Base-by-base conservation (phyloP, 2,113 vertebrate genomes). In the Pseudopodoces humilis region DNA sequence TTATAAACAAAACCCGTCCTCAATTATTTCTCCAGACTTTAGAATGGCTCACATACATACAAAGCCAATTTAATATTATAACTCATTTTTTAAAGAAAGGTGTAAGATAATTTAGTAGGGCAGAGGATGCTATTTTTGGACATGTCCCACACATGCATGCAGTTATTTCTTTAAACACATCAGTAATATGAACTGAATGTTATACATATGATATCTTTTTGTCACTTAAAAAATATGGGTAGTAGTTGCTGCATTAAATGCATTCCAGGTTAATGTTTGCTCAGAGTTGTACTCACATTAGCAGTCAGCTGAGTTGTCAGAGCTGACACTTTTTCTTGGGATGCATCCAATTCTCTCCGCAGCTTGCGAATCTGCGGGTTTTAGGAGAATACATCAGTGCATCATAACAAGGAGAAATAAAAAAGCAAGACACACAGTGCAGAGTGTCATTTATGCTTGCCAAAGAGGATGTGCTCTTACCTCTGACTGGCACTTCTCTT, bases 401-500 rank as follows among this genome's bases (percentile, higher is more conserved):
- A 88, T 31, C 28, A 11, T 5, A 19, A 50, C 41, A 62, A 0
- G 43, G 49, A 92, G 65, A 69, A 58, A 35, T 35, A 68, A 41
- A 82, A 28, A 3, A 81, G 75, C 52, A 78, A 21, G 28, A 91
- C 64, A 87, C 2, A 4, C 62, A 91, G 6, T 3, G 33, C 74
- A 52, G 31, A 44, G 76, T 63, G 82, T 77, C 55, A 60, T 50
- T 72, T 28, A 7, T 17, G 53, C 69, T 49, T 76, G 75, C 31
- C 68, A 90, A 67, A 82, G 37, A 24, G 2, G 19, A 55, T 8
- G 21, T 21, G 39, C 67, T 55, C 98, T 98, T 98, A 99, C 99
- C 99, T 99, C 99, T 44, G 99, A 99, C 92, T 99, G 99, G 72
- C 99, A 99, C 83, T 99, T 99, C 97, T 99, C 99, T 97, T 99